Conservation (phyloP, 2,888 invertebrate species). For the Mamestra brassicae region DNA sequence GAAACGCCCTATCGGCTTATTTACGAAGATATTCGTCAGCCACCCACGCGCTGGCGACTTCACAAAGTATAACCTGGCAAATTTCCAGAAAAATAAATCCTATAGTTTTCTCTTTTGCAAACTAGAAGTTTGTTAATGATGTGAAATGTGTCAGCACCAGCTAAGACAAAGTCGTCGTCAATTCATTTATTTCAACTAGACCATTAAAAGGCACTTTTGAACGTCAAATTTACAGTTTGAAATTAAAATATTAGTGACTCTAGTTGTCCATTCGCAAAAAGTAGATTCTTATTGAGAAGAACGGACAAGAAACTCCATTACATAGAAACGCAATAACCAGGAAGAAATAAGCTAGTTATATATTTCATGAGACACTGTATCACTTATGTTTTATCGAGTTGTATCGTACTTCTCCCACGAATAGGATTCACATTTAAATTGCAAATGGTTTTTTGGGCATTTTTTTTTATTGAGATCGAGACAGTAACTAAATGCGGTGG, state of each 20-base stretch:
- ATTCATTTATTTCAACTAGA: no score
- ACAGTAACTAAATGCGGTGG: background rate
- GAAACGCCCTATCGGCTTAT: conserved; percentile 72
- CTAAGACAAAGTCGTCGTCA: no score
- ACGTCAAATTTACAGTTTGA: no score
- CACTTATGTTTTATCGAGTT: background rate
- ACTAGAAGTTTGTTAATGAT: conserved; percentile 2
- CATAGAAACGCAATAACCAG: background rate
- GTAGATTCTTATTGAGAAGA: no score
- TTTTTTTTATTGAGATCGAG: background rate
- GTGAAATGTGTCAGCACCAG: background rate
- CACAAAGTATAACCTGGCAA: conserved; percentile 72
- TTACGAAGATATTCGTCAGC: conserved; percentile 71
- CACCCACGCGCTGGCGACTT: conserved; percentile 45
- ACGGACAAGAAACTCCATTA: no score
- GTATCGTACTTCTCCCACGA: background rate
- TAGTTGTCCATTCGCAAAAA: no score
- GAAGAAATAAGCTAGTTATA: background rate
- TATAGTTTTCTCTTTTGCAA: conserved; percentile 64
- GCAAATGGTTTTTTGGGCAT: background rate
- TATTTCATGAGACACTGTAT: no score
- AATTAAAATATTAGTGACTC: no score
- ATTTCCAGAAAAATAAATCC: conserved; percentile 72
- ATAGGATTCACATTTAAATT: background rate
- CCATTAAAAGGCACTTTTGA: no score